Evolutionary conservation across 2,797 vertebrate genomes (phyloP).

Genomic region (Phoeniculus purpureus): DNA sequence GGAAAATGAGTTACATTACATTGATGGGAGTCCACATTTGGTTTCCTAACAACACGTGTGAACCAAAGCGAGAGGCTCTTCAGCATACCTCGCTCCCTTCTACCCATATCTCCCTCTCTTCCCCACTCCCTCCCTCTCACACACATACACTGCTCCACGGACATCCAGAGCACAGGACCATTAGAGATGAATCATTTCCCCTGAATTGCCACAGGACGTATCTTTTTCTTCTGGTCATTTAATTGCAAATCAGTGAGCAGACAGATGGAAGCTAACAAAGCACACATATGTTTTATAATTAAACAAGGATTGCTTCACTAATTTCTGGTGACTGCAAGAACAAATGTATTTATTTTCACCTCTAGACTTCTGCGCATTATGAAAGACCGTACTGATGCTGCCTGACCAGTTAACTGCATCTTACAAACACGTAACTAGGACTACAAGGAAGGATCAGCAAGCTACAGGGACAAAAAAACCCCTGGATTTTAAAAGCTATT

Average conservation of each 20-base stretch:
- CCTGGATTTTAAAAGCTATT: neutral
- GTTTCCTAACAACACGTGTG: neutral
- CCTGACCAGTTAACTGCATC: slow-evolving; percentile 25
- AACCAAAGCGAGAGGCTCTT: neutral
- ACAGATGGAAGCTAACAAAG: slow-evolving; percentile 69
- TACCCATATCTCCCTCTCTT: neutral
- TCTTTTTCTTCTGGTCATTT: slow-evolving; percentile 74
- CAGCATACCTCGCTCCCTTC: neutral
- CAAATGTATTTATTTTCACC: slow-evolving; percentile 57
- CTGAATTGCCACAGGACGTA: slow-evolving; percentile 37
- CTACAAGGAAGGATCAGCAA: neutral
- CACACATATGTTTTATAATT: slow-evolving; percentile 67
- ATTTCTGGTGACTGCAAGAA: slow-evolving; percentile 46
- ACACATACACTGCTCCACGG: neutral
- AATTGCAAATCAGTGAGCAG: slow-evolving; percentile 65
- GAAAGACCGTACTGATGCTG: slow-evolving; percentile 4
- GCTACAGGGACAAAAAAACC: neutral
- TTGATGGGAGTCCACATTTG: neutral
- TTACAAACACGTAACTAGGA: neutral
- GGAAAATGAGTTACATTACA: neutral
- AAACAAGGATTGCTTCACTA: slow-evolving; percentile 64
- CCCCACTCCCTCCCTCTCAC: neutral
- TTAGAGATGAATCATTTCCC: slow-evolving; percentile 60
- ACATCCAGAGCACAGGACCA: slow-evolving; percentile 6
- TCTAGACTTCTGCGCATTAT: slow-evolving; percentile 22